Base-by-base conservation (phyloP, 2,888 invertebrate genomes). In the Eupithecia vulgata region DNA sequence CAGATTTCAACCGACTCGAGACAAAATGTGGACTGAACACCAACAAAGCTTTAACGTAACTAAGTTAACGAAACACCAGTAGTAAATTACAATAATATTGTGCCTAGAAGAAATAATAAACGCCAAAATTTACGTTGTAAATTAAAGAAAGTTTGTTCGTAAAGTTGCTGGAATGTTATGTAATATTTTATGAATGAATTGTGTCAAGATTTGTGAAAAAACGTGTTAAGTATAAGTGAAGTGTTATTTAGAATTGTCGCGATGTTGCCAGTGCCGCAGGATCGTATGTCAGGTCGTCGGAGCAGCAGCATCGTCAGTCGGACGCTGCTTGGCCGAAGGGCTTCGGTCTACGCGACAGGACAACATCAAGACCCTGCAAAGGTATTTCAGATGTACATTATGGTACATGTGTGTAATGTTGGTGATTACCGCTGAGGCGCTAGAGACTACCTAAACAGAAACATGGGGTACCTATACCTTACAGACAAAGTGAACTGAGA, bases 221-320 rank as follows among this genome's bases (percentile, higher is more conserved):
- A 59, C 59, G 68, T 68, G 67, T 70, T 17, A 37, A 64, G 64
- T 66, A 40, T 67, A 65, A 45, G 68, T 72, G 71, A 61, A 37
- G 65, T 65, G 21, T 40, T 4, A 69, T 48, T 62, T 61, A 73
- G 21, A 67, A 61, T 66, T 73, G 30, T 61, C 40, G 88, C 82
- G 76, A 94, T 95, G 95, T 87, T 95, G 87, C 95, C 95, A 68
- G 91, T 95, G 74, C 95, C 95, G 35, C 94, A 94, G 84, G 95
- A 95, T 84, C 92, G 95, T 78, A 84, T 95, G 94, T 95, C 96
- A 64, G 95, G 96, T 52, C 93, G 96, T 67, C 94, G 96, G 75
- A 96, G 96, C 90, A 96, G 96, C 86, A 96, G 96, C 77, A 96
- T 96, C 78, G 96, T 96, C 75, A 96, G 96, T 86, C 94, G 96